Base-by-base conservation (phyloP, 2,113 vertebrate genomes). In the Antechinus flavipes region DNA sequence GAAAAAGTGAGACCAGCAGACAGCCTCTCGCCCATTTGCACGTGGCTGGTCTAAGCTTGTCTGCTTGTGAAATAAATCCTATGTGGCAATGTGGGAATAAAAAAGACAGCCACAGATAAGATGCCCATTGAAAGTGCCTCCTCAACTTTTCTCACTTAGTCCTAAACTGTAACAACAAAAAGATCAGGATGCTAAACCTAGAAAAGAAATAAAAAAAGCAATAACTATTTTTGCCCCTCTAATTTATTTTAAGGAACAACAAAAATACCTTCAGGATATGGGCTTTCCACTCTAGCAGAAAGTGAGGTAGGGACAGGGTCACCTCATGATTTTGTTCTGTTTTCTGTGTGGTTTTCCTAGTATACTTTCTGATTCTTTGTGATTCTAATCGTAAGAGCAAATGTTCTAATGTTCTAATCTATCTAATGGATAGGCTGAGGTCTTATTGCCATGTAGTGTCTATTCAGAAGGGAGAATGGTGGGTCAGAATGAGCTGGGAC, bases 1-100 rank as follows among this genome's bases (percentile, higher is more conserved):
- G 93, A 89, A 93, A 96, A 93, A 89, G 52, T 91, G 52, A 11
- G 84, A 94, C 58, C 49, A 27, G n/a, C 56, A 52, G 14, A 84
- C 25, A 12, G 14, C 52, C 92, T 96, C n/a, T 30, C n/a, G 54
- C 26, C 54, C 35, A 95, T 93, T 50, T 95, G 84, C 54, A 42
- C 95, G 94, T 56, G 89, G 89, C 50, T n/a, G 0, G 35, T 90
- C 50, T 89, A 92, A 93, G 30, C 91, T 95, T 22, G 56, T 92
- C 92, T 91, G n/a, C 54, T 23, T 50, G n/a, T n/a, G 68, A 84
- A 42, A 84, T 42, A 42, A 84, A 84, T 84, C 35, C 19, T 54
- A 95, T 76, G 46, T 46, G 35, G 53, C 54, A 49, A 68, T 91
- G 7, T 23, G 68, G n/a, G n/a, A 84, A 84, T 10, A 27, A 50